Percentiles rank a stretch among this genome's conserved stretches.
phyloP scores from a whole-genome alignment of 2,797 vertebrate species.

The Lagodon rhomboides region DNA sequence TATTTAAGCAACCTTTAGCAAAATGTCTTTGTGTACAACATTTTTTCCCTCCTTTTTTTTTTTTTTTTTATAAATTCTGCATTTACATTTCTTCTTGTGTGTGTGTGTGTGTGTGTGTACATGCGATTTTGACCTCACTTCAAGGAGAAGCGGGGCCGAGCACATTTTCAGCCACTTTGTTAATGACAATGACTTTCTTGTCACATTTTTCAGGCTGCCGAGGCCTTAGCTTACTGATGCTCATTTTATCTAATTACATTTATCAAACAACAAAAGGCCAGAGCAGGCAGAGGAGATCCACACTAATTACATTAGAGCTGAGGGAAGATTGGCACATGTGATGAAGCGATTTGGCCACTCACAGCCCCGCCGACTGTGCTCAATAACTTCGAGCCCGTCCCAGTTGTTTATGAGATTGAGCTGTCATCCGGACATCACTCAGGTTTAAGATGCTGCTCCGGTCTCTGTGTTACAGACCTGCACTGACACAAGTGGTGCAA shows the following conservation, averaged over 20 bases:
- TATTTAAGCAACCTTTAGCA: neutral
- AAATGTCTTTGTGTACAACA: neutral
- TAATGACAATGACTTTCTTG: constrained; percentile 69
- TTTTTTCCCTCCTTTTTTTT: neutral
- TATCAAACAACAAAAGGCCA: constrained; percentile 81
- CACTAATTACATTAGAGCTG: constrained; percentile 85
- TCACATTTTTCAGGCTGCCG: constrained; percentile 64
- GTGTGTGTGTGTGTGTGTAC: neutral
- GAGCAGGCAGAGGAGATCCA: constrained; percentile 69
- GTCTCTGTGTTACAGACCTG: constrained; percentile 46
- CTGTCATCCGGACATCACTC: constrained; percentile 79
- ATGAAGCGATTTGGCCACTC: constrained; percentile 78
- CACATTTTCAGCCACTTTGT: constrained; percentile 65
- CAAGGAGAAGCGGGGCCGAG: constrained; percentile 55
- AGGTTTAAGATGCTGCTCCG: constrained; percentile 64
- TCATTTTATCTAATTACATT: constrained; percentile 82
- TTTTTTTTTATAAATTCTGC: neutral
- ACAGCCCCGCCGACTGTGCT: constrained; percentile 42
- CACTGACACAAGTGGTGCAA: constrained; percentile 25
- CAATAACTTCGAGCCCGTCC: constrained; percentile 70
- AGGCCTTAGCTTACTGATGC: constrained; percentile 61
- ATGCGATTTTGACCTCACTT: constrained; percentile 37
- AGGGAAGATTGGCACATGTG: constrained; percentile 72
- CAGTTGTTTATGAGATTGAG: constrained; percentile 81
- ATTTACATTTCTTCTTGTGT: neutral